phyloP scores from a whole-genome alignment of 1,140 invertebrate species.

The Harpegnathos saltator region DNA sequence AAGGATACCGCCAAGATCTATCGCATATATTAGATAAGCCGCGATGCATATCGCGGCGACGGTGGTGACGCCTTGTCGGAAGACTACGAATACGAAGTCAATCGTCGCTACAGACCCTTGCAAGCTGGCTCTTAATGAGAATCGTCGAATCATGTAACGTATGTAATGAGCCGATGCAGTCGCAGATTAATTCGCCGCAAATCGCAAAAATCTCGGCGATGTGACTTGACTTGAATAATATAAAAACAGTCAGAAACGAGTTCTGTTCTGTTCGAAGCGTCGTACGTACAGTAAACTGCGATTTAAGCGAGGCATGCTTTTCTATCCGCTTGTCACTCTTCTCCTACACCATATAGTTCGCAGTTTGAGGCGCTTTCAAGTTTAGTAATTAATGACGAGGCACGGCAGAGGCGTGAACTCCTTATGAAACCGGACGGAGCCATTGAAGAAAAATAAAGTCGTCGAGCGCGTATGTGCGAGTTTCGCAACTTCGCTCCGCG shows the following conservation, averaged over 20 bases:
- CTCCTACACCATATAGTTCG: no score
- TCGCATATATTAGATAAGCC: no score
- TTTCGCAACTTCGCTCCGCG: not conserved
- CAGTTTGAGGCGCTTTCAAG: not conserved
- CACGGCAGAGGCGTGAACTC: not conserved
- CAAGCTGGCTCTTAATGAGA: slow-evolving; percentile 37
- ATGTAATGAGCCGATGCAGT: slow-evolving; percentile 13
- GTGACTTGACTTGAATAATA: not conserved
- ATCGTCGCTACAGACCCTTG: no score
- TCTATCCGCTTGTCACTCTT: no score
- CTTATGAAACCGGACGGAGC: slow-evolving; percentile 39
- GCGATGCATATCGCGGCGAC: no score
- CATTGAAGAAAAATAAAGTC: slow-evolving; percentile 38
- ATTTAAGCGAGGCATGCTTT: not conserved
- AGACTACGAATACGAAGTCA: no score
- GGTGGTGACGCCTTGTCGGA: no score
- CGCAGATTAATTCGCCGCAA: slow-evolving; percentile 7
- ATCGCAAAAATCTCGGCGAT: not conserved
- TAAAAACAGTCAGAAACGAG: not conserved
- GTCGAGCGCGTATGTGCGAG: not conserved
- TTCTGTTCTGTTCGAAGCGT: not conserved
- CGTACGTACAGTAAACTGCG: not conserved
- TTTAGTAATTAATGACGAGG: slow-evolving; percentile 11
- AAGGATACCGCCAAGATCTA: no score
- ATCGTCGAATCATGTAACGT: not conserved